Base-by-base conservation (phyloP, 1,140 invertebrate genomes). In the Eupristina koningsbergeri region DNA sequence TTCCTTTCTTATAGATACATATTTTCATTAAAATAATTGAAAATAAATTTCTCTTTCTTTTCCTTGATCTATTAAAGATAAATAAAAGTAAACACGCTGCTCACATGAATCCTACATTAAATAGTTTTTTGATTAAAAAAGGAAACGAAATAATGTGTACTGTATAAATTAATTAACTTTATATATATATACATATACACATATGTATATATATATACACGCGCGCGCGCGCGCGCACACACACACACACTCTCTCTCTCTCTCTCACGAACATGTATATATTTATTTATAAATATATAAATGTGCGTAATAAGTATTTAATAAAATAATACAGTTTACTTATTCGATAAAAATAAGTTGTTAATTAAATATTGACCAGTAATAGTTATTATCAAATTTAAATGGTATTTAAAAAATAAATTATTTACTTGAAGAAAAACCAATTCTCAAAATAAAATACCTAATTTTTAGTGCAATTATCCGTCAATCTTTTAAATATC, bases 21-120 rank as follows among this genome's bases (percentile, higher is more conserved):
- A n/a, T 31, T 67, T 29, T 77, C 26, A 47, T n/a, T 47, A 50
- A 69, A 80, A 80, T 22, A 50, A 80, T 69, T 9, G n/a, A 13
- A 34, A 50, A 31, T 6, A 75, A 1, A 36, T 50, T 50, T 53
- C 45, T 50, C 47, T 53, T 50, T 17, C 29, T 53, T 75, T 71
- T 31, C 15, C 8, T 17, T 75, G 0, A 50, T 34, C n/a, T 75
- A 26, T 75, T 34, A 11, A 50, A 45, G 8, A 6, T 19, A 11
- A 75, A 8, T 13, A 53, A 67, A 67, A 34, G 5, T 58, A 3
- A 58, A 58, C 22, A 58, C 15, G 50, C 36, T 71, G 19, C 13
- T 26, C n/a, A 41, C 36, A 41, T 41, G 36, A 0, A 71, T 26
- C 15, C 29, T n/a, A 71, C n/a, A 71, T n/a, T 71, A 19, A 41